Evolutionary conservation across 2,797 vertebrate species (phyloP), one percentile per base, ranked within the genome.

Genomic region (Tenualosa ilisha): DNA sequence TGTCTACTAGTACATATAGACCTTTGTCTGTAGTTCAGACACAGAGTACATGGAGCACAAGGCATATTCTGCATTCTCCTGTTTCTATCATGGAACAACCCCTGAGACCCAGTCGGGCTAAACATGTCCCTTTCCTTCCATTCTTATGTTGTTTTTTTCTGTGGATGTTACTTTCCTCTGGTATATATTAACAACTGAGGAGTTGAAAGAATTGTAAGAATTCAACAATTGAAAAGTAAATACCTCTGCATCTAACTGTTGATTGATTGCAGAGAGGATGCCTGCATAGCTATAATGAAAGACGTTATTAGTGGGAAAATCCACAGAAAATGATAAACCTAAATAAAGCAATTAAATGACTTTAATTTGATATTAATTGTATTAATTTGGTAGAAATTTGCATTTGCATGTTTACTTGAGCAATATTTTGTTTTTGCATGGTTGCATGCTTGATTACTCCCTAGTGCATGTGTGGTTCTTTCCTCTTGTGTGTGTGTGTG

Each of bases 401-500:
- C 40, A 12, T 63, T 51, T 83, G 84, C 53, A 87, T 83, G 43
- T 79, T 86, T 81, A 83, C n/a, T 59, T 43, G 49, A 17, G 20
- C 24, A 65, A n/a, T 22, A 6, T 13, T 68, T 17, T 50, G 5
- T 40, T 79, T 79, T 26, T 84, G 83, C 22, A 50, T 22, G 61
- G 7, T 53, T 54, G 63, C 72, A 79, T 79, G 72, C 72, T 15
- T 79, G 72, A 79, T 40, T 75, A 40, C 40, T 79, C 6, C 46
- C 37, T 37, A 26, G 56, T 46, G 82, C 43, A 54, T 68, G 83
- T 17, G 20, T 51, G 61, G 7, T 9, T 49, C 13, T 53, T 9
- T 81, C 6, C 17, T 26, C 82, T 68, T 81, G 82, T 90, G 91
- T 90, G 90, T 86, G 84, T 49, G 24, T 37, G 50, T 83, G 59